Evolutionary conservation across 1,140 invertebrate species (phyloP).

Genomic region (Drosophila littoralis): DNA sequence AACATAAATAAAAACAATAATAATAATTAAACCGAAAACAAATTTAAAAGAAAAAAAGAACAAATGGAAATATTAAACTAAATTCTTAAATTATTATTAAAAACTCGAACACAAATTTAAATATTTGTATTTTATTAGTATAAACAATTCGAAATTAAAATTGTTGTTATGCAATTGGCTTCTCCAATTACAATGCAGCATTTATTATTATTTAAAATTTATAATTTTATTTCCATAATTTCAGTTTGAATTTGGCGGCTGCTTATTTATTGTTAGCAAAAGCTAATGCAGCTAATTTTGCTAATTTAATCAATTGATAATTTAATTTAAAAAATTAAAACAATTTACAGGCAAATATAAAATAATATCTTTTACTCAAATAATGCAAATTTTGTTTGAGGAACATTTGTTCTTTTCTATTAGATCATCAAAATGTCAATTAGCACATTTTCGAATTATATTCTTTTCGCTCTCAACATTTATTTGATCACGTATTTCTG

Average conservation of each 20-base stretch:
- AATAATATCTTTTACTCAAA: slow-evolving; percentile 8
- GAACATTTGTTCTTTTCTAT: slow-evolving; percentile 11
- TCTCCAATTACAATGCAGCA: neutral
- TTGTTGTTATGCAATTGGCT: too few relatives aligned
- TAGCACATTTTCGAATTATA: slow-evolving; percentile 23
- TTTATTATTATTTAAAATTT: neutral
- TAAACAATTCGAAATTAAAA: too few relatives aligned
- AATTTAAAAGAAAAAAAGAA: too few relatives aligned
- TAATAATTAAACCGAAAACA: too few relatives aligned
- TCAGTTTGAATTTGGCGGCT: neutral
- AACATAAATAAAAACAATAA: too few relatives aligned
- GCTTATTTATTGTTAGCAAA: slow-evolving; percentile 3
- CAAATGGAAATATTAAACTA: too few relatives aligned
- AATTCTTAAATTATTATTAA: too few relatives aligned
- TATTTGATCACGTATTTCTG: slow-evolving; percentile 5
- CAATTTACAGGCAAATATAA: neutral
- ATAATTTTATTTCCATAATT: neutral
- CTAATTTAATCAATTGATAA: slow-evolving; percentile 5
- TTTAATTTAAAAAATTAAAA: too few relatives aligned
- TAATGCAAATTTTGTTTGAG: neutral
- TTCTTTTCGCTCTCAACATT: slow-evolving; percentile 2
- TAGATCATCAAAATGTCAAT: slow-evolving; percentile 9
- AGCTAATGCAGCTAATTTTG: slow-evolving; percentile 5
- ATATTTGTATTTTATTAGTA: too few relatives aligned
- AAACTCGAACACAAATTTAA: too few relatives aligned